Percentiles rank a stretch among this genome's conserved stretches.
Evolutionary conservation across 2,888 invertebrate genomes (phyloP).

Genomic region (Nomada fabriciana): DNA sequence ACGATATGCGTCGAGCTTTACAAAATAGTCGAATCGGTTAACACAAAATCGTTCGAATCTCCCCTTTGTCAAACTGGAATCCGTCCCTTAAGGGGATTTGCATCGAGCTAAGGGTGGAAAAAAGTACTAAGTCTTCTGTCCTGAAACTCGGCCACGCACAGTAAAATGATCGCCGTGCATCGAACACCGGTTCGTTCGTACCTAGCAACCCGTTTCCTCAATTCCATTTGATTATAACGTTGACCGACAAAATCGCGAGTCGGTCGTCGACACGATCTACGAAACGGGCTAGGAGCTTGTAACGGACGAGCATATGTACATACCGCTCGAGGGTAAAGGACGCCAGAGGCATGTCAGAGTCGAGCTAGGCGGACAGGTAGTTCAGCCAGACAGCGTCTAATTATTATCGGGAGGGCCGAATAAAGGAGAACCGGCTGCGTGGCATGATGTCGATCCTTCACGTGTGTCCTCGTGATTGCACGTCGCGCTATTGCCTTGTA

Average conservation of each 20-base stretch:
- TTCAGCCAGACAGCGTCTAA: constrained; percentile 72
- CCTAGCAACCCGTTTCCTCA: constrained; percentile 46
- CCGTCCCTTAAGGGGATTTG: constrained; percentile 2
- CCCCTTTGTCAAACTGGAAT: background rate
- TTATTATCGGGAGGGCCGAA: constrained; percentile 78
- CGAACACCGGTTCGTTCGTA: background rate
- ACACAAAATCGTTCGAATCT: background rate
- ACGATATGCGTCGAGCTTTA: background rate
- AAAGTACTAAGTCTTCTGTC: background rate
- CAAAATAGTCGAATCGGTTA: constrained; percentile 3
- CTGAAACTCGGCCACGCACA: background rate
- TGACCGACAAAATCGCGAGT: constrained; percentile 62
- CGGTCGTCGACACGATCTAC: constrained; percentile 38
- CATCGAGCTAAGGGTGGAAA: background rate
- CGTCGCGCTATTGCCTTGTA: constrained; percentile 77
- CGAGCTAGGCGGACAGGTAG: constrained; percentile 44
- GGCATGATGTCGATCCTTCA: constrained; percentile 73
- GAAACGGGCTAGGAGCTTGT: constrained; percentile 26
- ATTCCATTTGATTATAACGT: constrained; percentile 65
- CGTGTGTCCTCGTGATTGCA: constrained; percentile 78
- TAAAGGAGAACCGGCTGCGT: constrained; percentile 69
- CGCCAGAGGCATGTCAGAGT: constrained; percentile 56
- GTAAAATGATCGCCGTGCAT: constrained; percentile 10
- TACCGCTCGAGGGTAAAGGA: constrained; percentile 56
- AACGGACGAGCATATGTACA: constrained; percentile 27